phyloP scores from a whole-genome alignment of 2,888 invertebrate species.

The Morpho achilles region DNA sequence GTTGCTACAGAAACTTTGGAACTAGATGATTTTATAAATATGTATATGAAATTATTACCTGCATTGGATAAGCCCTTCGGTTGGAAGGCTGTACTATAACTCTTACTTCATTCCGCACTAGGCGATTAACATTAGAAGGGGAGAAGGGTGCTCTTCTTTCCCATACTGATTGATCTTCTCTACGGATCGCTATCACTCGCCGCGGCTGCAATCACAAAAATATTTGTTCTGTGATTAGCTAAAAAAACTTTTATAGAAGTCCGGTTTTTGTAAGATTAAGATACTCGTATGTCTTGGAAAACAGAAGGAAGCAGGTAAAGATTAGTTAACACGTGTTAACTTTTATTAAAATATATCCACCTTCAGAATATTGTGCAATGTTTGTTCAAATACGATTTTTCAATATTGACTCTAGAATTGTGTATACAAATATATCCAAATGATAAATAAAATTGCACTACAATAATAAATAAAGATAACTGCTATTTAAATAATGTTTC shows the following conservation, averaged over 20 bases:
- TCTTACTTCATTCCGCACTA: constrained; percentile 92
- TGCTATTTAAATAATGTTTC: constrained; percentile 30
- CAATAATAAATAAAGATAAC: constrained; percentile 32
- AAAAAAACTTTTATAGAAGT: no score
- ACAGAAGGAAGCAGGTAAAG: background rate
- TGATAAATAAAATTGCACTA: constrained; percentile 25
- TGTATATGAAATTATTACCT: constrained; percentile 73
- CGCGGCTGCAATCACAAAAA: constrained; percentile 61
- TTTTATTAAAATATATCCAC: no score
- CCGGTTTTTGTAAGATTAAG: no score
- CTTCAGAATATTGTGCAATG: no score
- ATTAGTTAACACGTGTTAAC: background rate
- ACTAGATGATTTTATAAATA: no score
- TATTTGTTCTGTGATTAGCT: background rate
- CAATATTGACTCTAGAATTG: constrained; percentile 1
- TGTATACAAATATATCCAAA: background rate
- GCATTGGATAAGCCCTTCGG: constrained; percentile 97
- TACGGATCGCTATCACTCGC: constrained; percentile 89
- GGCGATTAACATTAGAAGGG: constrained; percentile 92
- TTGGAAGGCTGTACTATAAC: constrained; percentile 99
- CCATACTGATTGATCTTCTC: constrained; percentile 97
- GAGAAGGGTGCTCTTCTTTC: constrained; percentile 96
- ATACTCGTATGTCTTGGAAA: no score
- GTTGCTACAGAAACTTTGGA: no score
- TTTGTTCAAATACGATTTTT: background rate